These are phyloP conservation scores for Heliconius erato DNA, from an alignment of 2,888 invertebrate species.

Conservation along the genomic window DNA sequence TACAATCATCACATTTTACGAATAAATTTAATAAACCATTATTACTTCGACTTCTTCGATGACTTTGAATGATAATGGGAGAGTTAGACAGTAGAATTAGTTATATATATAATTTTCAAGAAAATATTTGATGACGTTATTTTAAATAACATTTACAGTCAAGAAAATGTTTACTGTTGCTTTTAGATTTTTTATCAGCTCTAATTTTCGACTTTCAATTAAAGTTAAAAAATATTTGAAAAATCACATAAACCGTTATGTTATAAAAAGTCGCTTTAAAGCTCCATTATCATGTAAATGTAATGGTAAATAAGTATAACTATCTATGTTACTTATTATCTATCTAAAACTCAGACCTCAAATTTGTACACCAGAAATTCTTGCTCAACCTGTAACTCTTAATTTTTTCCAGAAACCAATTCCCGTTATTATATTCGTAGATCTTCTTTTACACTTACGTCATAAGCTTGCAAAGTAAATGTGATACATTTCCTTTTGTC, in stretches of 20 bases:
- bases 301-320: no score
- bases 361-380: no score
- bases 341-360: not conserved
- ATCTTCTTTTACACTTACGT: no score
- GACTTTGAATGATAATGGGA: no score
- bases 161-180: not conserved
- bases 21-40: not conserved
- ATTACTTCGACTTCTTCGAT: no score
- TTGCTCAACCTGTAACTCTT: no score
- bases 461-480: no score
- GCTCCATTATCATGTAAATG: not conserved
- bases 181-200: not conserved
- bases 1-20: not conserved
- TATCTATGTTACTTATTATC: not conserved
- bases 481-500: no score
- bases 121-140: not conserved
- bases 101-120: not conserved
- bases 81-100: not conserved
- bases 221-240: not conserved
- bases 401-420: no score
- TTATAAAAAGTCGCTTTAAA: not conserved
- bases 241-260: not conserved
- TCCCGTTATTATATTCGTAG: no score
- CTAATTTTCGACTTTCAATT: not conserved
- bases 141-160: not conserved